Percentiles rank a stretch among this genome's conserved stretches.
These are phyloP conservation scores for Podarcis muralis DNA, from an alignment of 2,113 vertebrate species.

Conservation along the genomic window DNA sequence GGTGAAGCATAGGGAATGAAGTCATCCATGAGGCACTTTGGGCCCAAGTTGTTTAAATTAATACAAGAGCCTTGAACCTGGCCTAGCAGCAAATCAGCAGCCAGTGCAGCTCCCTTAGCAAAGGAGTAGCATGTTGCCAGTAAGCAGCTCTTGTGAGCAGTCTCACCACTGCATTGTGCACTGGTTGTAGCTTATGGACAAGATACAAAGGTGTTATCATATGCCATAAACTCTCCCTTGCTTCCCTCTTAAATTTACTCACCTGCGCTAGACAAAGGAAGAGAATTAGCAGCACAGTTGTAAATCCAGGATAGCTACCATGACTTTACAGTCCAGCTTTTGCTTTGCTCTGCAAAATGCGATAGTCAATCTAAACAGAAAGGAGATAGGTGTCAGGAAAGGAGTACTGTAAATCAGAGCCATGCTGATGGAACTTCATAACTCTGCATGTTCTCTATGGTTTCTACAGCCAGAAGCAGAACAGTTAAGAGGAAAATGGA, in stretches of 20 bases:
- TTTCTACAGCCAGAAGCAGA: neutral
- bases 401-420: neutral
- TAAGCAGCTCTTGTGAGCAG: no score
- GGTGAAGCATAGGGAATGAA: no score
- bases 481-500: neutral
- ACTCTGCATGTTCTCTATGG: neutral
- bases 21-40: no score
- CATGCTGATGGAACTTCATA: neutral
- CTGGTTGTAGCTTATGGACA: no score
- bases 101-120: no score
- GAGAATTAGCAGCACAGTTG: neutral
- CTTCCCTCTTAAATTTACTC: neutral
- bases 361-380: constrained; percentile 21
- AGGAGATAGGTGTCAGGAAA: neutral
- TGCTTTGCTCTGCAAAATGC: constrained; percentile 22
- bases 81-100: no score
- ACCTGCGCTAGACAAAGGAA: neutral
- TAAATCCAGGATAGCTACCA: neutral
- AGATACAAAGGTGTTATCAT: fast-evolving
- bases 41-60: no score
- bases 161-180: neutral
- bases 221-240: fast-evolving
- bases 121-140: no score
- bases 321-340: neutral
- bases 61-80: no score